Evolutionary conservation across 2,888 invertebrate species (phyloP), one percentile per base, ranked within the genome.

Genomic region (Trichogramma dendrolimi): DNA sequence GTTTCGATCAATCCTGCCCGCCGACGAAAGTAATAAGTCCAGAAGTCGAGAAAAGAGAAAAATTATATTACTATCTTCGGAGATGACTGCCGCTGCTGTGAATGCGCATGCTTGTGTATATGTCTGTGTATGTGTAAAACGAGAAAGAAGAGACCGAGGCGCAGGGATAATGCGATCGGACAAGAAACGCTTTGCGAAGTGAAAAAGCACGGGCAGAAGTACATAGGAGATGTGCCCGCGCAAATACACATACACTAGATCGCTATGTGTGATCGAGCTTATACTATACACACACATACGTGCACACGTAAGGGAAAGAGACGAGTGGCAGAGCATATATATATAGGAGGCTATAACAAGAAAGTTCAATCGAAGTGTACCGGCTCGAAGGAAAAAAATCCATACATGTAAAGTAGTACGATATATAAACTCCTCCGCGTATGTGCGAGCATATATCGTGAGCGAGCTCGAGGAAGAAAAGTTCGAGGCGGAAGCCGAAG

Each of bases 21-120:
- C 65, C 64, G 60, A 67, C 68, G 6, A 68, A 67, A 69, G 69
- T 71, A 69, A 71, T 70, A 71, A 70, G 69, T 69, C 63, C 63
- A 58, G 67, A 69, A 67, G 70, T 69, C 68, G 64, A 62, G 64
- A 49, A 66, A 67, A 6, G n/a, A 7, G 8, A 49, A 14, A 41
- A 40, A 27, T 27, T 27, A 27, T 27, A 27, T 27, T 27, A 27
- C 27, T 27, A 27, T 27, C 27, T 27, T 27, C 27, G 27, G 27
- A 27, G 27, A 27, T 27, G 27, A 27, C 27, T 27, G 27, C 27
- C 3, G 27, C 27, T 27, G 27, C 27, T 27, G 27, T 27, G 27
- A 27, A 27, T 27, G 27, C 27, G 27, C 27, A 27, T 27, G 27
- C 27, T 2, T 27, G 27, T 27, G 27, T 2, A 3, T 27, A 27